Base-by-base conservation (phyloP, 2,888 invertebrate genomes). In the Cryptosula pallasiana region DNA sequence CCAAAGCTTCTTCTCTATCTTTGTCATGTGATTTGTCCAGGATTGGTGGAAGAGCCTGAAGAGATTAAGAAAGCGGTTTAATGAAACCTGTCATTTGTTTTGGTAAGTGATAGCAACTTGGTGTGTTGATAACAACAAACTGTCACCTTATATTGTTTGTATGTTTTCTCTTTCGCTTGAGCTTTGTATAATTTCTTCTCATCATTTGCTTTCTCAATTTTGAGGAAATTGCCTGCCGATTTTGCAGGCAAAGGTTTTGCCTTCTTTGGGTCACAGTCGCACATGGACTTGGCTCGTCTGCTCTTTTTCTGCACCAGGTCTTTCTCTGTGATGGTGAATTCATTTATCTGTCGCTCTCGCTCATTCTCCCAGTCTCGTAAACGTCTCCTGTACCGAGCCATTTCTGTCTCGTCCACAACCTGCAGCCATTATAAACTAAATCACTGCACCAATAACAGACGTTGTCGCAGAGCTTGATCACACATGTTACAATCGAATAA, bases 281-380 rank as follows among this genome's bases (percentile, higher is more conserved):
- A 5, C 20, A 20, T 45, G 5, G 45, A 45, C 20, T 20, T 45
- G 20, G 45, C 45, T 45, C 45, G 5, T 45, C 20, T 45, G 45
- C n/a, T n/a, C n/a, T n/a, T n/a, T n/a, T 45, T 45, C 45, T 45
- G 5, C 20, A 45, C 63, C 29, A 63, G 27, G 73, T 84, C 81
- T 35, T 80, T 71, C 74, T 85, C 84, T 34, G 83, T 84, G 73
- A 85, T 80, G 29, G 80, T 80, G 74, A 85, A 84, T 76, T 84
- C 83, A 25, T 80, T 78, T 71, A 78, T 78, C 78, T 83, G 82
- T 71, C 83, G 72, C 27, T 79, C 75, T 69, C 76, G 73, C 74
- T 84, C 84, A 0, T 75, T 73, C 57, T 82, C 78, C 84, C 84
- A 85, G 0, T 76, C 78, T 1, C 72, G 55, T 71, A 83, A 73